Conservation (phyloP, 1,140 invertebrate genomes). For the Lucilia cuprina region DNA sequence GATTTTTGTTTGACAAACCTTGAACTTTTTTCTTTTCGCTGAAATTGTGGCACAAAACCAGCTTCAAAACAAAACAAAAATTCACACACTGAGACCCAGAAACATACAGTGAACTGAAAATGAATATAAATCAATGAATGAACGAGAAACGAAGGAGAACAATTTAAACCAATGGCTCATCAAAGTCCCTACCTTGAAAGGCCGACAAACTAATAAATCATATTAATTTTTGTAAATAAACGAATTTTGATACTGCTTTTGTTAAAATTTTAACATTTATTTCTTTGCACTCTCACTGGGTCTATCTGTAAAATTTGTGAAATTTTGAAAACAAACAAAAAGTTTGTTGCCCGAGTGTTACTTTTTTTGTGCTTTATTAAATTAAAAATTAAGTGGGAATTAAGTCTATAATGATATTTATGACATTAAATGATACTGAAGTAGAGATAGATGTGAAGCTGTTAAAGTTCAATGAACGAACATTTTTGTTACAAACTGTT, state of each 20-base stretch:
- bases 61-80: neutral
- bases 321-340: neutral
- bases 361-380: neutral
- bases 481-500: too few species aligned
- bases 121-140: constrained; percentile 11
- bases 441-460: too few species aligned
- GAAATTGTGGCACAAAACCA: constrained; percentile 16
- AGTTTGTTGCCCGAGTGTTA: neutral
- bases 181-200: constrained; percentile 39
- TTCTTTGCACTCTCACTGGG: too few species aligned
- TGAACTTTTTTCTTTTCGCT: constrained; percentile 16
- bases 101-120: neutral
- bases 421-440: too few species aligned
- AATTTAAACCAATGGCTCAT: neutral
- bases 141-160: neutral
- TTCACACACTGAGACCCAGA: neutral
- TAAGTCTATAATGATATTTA: too few species aligned
- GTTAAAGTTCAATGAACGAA: too few species aligned
- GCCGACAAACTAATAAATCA: constrained; percentile 43
- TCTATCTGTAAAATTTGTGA: neutral
- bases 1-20: constrained; percentile 16
- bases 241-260: neutral
- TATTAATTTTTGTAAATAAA: constrained; percentile 12
- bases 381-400: too few species aligned
- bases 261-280: too few species aligned